These are phyloP conservation scores for Bubalus kerabau DNA, from an alignment of 2,113 vertebrate species.

Conservation along the genomic window DNA sequence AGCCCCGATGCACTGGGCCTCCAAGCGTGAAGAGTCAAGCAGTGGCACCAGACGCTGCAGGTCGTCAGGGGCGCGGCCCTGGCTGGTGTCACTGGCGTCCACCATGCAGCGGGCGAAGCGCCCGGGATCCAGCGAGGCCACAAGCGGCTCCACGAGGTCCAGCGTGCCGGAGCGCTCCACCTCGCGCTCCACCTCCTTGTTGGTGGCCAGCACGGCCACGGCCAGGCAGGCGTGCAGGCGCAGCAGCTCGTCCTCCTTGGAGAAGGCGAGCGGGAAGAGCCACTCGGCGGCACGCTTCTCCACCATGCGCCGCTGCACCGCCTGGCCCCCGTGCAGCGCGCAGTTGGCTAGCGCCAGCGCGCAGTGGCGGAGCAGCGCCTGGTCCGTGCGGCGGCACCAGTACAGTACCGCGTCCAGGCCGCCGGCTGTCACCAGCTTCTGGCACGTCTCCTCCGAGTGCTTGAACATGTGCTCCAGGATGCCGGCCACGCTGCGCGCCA, in stretches of 20 bases:
- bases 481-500: constrained; percentile 89
- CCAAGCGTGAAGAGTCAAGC: constrained; percentile 91
- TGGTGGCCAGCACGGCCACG: constrained; percentile 91
- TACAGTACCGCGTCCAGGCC: constrained; percentile 93
- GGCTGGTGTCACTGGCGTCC: constrained; percentile 90
- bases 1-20: constrained; percentile 95
- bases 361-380: constrained; percentile 90
- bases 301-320: constrained; percentile 93
- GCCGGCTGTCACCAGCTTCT: constrained; percentile 88
- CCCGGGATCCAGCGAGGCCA: constrained; percentile 92
- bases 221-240: constrained; percentile 95
- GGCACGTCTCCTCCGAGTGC: constrained; percentile 95
- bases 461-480: constrained; percentile 99
- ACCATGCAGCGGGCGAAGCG: constrained; percentile 87
- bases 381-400: constrained; percentile 95
- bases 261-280: constrained; percentile 97
- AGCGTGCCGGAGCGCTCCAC: constrained; percentile 96
- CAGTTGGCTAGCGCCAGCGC: constrained; percentile 96
- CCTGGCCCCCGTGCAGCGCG: constrained; percentile 93
- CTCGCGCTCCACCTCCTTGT: constrained; percentile 94
- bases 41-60: constrained; percentile 92
- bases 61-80: constrained; percentile 90
- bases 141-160: constrained; percentile 96
- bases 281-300: constrained; percentile 94
- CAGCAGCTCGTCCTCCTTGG: constrained; percentile 92